Conservation (phyloP, 2,113 vertebrate species). For the Alligator mississippiensis region DNA sequence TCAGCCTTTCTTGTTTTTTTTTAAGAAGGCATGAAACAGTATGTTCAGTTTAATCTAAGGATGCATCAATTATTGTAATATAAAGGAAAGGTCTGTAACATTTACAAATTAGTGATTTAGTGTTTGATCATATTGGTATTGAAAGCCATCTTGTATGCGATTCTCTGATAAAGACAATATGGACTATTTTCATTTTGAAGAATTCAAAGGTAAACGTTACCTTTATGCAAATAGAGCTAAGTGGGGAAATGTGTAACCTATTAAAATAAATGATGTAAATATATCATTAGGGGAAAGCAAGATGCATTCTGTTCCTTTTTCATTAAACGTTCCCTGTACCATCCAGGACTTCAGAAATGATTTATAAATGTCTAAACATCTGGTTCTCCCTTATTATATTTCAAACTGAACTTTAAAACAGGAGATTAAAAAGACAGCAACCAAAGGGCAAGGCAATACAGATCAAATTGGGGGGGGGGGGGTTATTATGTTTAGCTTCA, state of each 20-base stretch:
- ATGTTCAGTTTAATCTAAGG: fast-evolving
- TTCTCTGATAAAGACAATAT: fast-evolving
- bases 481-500: fast-evolving
- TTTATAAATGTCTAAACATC: fast-evolving
- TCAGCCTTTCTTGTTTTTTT: background rate
- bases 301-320: background rate
- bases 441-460: background rate
- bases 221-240: background rate
- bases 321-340: fast-evolving
- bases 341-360: fast-evolving
- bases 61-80: fast-evolving
- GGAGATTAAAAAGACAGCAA: background rate
- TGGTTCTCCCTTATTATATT: fast-evolving
- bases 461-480: fast-evolving
- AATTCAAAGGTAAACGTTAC: background rate
- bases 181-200: background rate
- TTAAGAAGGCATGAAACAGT: fast-evolving
- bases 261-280: background rate
- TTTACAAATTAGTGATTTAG: fast-evolving
- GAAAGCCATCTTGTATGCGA: fast-evolving
- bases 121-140: fast-evolving
- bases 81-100: fast-evolving
- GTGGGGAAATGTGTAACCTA: background rate
- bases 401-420: fast-evolving
- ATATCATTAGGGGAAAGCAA: fast-evolving